Evolutionary conservation across 2,888 invertebrate species (phyloP).

Genomic region (Teleiodes luculella): DNA sequence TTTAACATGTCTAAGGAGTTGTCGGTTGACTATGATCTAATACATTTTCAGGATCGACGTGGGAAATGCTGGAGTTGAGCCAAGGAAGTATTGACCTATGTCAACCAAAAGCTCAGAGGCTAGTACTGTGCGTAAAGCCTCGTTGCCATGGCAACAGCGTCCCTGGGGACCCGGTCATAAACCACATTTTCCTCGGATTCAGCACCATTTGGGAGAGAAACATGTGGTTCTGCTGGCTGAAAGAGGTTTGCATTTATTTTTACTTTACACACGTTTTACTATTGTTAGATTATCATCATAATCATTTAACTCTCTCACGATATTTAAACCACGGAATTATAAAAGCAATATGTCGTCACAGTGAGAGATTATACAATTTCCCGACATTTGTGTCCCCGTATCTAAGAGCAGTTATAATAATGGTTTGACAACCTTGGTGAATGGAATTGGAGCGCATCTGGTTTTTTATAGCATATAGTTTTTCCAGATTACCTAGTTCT

Average conservation of each 20-base stretch:
- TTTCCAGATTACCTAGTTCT: slow-evolving; percentile 3
- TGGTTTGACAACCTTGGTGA: slow-evolving; percentile 8
- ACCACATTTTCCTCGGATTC: slow-evolving; percentile 82
- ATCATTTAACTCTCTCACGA: too few relatives aligned
- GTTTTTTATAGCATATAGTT: slow-evolving; percentile 5
- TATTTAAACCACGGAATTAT: not conserved
- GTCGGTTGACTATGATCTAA: not conserved
- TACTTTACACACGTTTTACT: too few relatives aligned
- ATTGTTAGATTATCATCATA: too few relatives aligned
- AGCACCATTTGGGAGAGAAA: slow-evolving; percentile 82
- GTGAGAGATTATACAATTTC: slow-evolving; percentile 4
- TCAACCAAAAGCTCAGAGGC: slow-evolving; percentile 63
- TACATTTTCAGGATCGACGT: slow-evolving; percentile 50
- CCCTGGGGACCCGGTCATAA: slow-evolving; percentile 48
- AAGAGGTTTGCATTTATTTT: slow-evolving; percentile 63
- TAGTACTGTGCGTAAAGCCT: slow-evolving; percentile 67
- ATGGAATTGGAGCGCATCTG: slow-evolving; percentile 11
- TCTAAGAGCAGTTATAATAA: slow-evolving; percentile 16
- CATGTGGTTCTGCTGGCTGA: slow-evolving; percentile 82
- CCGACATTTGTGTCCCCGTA: slow-evolving; percentile 10
- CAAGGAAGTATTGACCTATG: slow-evolving; percentile 67
- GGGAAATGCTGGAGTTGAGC: slow-evolving; percentile 66
- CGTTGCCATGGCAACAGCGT: slow-evolving; percentile 55
- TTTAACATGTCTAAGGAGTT: too few relatives aligned
- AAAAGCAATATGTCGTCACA: not conserved